Base-by-base conservation (phyloP, 2,888 invertebrate genomes). In the Sycophila texana region DNA sequence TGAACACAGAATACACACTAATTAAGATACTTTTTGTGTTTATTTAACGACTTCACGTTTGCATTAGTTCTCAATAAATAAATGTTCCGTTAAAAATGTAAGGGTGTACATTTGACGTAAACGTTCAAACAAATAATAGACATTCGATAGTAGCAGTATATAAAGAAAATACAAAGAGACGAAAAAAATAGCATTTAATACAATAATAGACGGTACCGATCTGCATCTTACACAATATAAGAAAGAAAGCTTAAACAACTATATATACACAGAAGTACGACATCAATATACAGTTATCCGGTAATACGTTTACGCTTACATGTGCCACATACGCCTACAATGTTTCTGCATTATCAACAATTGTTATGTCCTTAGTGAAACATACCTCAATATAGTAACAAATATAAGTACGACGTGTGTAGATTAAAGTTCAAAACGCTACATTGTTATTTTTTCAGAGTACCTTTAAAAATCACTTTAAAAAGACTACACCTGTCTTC, bases 251-350 rank as follows among this genome's bases (percentile, higher is more conserved):
- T 67, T 39, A 74, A 75, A 75, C 60, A 67, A 67, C 18, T 66
- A 85, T 85, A 82, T 84, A 83, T 84, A 83, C 86, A 87, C 86
- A 87, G 81, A 81, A 82, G 81, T 82, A 86, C 82, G 84, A 86
- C 86, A 87, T 85, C 84, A 82, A 85, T 85, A 75, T 87, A 86
- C 84, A 86, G 85, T 82, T 77, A 83, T 60, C 18, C 60, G 47
- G 73, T 39, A 66, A 67, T 61, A 72, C 70, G 67, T 55, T 39
- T 84, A 77, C 65, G 61, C 51, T 76, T 20, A 53, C 26, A 58
- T 68, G 51, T 20, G 39, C 39, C 51, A 53, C 60, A 39, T 74
- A 74, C 68, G 5, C 57, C 16, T 81, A 66, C 51, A 65, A 72
- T 57, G 53, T 49, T 78, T 63, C n/a, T 51, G 51, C 39, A 39